Percentiles rank a stretch among this genome's conserved stretches.
Conservation (phyloP, 2,797 vertebrate genomes). For the Danio kyathit region DNA sequence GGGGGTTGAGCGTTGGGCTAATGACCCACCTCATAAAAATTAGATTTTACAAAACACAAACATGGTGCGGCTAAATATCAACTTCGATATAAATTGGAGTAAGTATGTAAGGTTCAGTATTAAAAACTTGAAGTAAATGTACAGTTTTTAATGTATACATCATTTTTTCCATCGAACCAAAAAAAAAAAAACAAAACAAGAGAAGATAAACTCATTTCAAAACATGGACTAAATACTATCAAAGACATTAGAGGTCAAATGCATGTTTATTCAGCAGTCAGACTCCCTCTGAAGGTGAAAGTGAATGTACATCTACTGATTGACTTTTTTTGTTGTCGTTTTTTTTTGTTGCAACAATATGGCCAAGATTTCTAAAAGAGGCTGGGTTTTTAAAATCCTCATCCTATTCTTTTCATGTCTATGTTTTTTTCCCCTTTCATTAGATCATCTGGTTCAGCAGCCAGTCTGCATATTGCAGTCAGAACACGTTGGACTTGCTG, state of each 20-base stretch:
- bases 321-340: not conserved
- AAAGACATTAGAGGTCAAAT: not conserved
- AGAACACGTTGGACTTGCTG: conserved; percentile 28
- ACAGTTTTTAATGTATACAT: too few species aligned
- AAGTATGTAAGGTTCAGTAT: too few species aligned
- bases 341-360: not conserved
- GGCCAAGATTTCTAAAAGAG: not conserved
- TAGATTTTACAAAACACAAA: too few species aligned
- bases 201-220: not conserved
- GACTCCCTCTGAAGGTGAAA: not conserved
- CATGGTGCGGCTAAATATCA: too few species aligned
- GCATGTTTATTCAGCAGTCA: not conserved
- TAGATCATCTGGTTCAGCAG: not conserved
- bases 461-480: conserved; percentile 34
- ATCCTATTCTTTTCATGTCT: not conserved
- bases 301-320: not conserved
- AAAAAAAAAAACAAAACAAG: too few species aligned
- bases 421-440: not conserved
- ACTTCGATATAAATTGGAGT: too few species aligned
- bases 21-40: too few species aligned
- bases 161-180: too few species aligned
- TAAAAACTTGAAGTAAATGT: too few species aligned
- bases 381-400: not conserved
- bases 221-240: not conserved
- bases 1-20: too few species aligned